Percentiles rank a stretch among this genome's conserved stretches.
Evolutionary conservation across 2,888 invertebrate genomes (phyloP).

Genomic region (Dynastes hyllus): DNA sequence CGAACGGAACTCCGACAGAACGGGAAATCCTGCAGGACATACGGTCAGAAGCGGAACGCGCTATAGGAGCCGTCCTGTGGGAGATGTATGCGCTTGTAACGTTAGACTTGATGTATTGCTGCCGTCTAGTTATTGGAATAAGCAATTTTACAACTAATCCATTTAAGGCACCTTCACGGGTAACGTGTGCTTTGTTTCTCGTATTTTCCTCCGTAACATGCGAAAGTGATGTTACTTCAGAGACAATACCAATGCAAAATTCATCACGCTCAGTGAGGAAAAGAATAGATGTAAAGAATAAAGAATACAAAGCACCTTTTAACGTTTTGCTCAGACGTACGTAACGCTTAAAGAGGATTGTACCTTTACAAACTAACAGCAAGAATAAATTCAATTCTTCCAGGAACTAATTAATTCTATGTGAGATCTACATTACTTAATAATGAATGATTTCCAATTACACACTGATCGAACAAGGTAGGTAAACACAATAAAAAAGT

Average conservation of each 20-base stretch:
- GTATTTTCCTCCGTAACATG: background rate
- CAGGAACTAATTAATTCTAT: background rate
- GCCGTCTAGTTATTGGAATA: slow-evolving; percentile 49
- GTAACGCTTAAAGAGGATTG: too few relatives aligned
- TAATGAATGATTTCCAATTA: background rate
- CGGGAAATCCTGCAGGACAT: slow-evolving; percentile 55
- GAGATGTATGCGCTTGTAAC: slow-evolving; percentile 58
- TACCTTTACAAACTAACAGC: too few relatives aligned
- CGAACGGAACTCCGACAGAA: slow-evolving; percentile 20
- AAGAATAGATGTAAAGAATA: background rate
- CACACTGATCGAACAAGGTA: background rate
- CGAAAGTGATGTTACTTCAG: slow-evolving; percentile 10
- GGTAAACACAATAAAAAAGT: too few relatives aligned
- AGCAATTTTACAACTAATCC: slow-evolving; percentile 30
- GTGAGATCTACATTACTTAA: background rate
- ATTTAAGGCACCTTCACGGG: slow-evolving; percentile 19
- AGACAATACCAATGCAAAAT: background rate
- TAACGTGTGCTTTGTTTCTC: slow-evolving; percentile 1
- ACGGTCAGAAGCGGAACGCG: slow-evolving; percentile 50
- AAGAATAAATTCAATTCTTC: background rate
- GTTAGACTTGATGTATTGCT: slow-evolving; percentile 59
- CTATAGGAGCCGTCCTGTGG: slow-evolving; percentile 58
- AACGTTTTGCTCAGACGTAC: background rate
- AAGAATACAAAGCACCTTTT: background rate
- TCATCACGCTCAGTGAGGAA: background rate